Conservation (phyloP, 2,888 invertebrate genomes). For the Drosophila demipolita region DNA sequence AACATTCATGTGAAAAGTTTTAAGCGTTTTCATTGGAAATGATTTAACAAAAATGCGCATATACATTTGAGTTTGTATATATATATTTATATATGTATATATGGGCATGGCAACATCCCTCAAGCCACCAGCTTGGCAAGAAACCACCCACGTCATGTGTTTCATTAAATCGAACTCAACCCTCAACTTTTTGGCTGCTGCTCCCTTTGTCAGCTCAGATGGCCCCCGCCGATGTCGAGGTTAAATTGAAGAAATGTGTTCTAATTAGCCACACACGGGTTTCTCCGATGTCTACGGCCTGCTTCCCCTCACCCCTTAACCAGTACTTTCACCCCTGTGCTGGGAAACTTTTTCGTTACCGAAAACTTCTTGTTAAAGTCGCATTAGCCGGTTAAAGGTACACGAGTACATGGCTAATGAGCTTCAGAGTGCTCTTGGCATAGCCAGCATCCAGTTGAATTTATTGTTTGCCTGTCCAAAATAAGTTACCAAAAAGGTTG, state of each 20-base stretch:
- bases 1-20: slow-evolving; percentile 74
- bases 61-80: not conserved
- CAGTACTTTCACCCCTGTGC: not conserved
- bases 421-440: slow-evolving; percentile 24
- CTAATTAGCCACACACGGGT: slow-evolving; percentile 76
- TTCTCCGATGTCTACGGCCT: slow-evolving; percentile 15
- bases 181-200: slow-evolving; percentile 18
- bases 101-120: slow-evolving; percentile 35
- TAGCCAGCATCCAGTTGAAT: slow-evolving; percentile 49
- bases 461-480: slow-evolving; percentile 65
- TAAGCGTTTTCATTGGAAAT: slow-evolving; percentile 74
- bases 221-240: slow-evolving; percentile 51
- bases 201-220: slow-evolving; percentile 47
- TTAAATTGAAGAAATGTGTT: slow-evolving; percentile 80
- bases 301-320: not conserved
- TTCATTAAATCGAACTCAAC: slow-evolving; percentile 70
- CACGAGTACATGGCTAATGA: slow-evolving; percentile 59
- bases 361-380: slow-evolving; percentile 76
- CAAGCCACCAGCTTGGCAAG: not conserved
- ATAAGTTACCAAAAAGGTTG: slow-evolving; percentile 22
- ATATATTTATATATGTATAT: not conserved
- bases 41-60: slow-evolving; percentile 67
- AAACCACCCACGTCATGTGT: slow-evolving; percentile 45
- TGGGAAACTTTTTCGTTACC: slow-evolving; percentile 48
- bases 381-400: slow-evolving; percentile 72